A percentile compares a stretch with the other conserved stretches of the same genome.
Conservation (phyloP, 64 coral and sea anemone species). For the Dendronephthya gigantea region DNA sequence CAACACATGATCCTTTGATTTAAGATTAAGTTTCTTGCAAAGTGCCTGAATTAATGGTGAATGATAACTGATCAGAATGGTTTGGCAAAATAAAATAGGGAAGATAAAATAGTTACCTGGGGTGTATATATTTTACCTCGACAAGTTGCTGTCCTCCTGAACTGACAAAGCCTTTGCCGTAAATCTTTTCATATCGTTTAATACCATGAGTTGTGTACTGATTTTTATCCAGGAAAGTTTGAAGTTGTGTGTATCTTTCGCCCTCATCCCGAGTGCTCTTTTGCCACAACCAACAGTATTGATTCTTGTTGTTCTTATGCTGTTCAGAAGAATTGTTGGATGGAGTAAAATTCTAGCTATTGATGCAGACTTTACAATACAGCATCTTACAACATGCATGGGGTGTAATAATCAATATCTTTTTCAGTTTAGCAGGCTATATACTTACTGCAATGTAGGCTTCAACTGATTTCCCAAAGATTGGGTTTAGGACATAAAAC, state of each 20-base stretch:
- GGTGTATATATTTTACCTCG: neutral
- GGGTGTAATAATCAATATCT: no score
- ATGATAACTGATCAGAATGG: no score
- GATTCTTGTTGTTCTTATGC: constrained; percentile 75
- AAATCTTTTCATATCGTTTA: constrained; percentile 20
- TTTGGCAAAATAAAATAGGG: neutral
- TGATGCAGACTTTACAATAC: neutral
- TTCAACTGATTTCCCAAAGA: constrained; percentile 45
- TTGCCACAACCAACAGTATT: constrained; percentile 64
- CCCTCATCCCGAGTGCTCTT: constrained; percentile 19
- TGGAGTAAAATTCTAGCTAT: no score
- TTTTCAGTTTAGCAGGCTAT: no score
- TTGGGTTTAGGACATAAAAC: constrained; percentile 22
- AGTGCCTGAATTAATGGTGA: neutral
- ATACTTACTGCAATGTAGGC: constrained; percentile 63
- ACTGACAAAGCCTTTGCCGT: constrained; percentile 6
- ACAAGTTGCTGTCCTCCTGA: neutral
- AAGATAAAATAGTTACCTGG: neutral
- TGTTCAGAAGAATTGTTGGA: constrained; percentile 1
- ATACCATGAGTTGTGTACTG: constrained; percentile 11
- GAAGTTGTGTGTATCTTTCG: neutral
- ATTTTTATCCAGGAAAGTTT: constrained; percentile 1
- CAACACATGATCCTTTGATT: neutral
- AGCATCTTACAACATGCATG: no score
- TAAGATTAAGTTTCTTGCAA: neutral